These are phyloP conservation scores for Habropoda laboriosa DNA, from an alignment of 1,140 invertebrate genomes.

Conservation along the genomic window DNA sequence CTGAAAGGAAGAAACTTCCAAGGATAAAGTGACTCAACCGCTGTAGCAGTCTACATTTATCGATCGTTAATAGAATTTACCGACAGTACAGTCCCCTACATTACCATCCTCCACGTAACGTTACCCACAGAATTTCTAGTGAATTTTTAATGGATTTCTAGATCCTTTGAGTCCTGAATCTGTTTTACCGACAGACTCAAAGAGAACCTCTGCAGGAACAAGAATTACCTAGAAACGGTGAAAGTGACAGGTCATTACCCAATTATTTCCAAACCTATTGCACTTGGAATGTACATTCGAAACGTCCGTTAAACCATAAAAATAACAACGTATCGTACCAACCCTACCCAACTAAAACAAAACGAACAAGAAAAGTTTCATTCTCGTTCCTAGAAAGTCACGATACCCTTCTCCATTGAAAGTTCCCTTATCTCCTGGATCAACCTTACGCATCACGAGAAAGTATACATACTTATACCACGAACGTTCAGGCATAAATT, in stretches of 20 bases:
- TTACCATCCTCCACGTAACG: not conserved
- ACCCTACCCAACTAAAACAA: fast-evolving
- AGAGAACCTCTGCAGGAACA: not conserved
- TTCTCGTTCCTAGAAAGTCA: not conserved
- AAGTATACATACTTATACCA: not conserved
- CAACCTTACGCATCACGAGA: not conserved
- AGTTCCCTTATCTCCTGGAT: not conserved
- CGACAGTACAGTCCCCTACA: not conserved
- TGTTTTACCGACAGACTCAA: conserved; percentile 42
- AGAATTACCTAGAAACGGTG: not conserved
- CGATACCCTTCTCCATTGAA: not conserved
- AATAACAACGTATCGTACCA: not conserved
- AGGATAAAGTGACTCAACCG: not conserved
- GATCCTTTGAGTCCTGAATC: conserved; percentile 5
- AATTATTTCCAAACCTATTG: not conserved
- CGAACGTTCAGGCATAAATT: not conserved
- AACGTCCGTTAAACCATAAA: not conserved
- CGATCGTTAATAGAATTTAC: not conserved
- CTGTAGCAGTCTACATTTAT: not conserved
- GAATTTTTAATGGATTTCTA: not conserved
- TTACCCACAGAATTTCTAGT: conserved; percentile 18
- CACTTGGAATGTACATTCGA: not conserved
- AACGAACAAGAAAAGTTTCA: no score
- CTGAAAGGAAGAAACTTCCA: not conserved
- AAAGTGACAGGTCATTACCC: conserved; percentile 47